phyloP scores from a whole-genome alignment of 2,888 invertebrate genomes.

The Leptinotarsa juncta region DNA sequence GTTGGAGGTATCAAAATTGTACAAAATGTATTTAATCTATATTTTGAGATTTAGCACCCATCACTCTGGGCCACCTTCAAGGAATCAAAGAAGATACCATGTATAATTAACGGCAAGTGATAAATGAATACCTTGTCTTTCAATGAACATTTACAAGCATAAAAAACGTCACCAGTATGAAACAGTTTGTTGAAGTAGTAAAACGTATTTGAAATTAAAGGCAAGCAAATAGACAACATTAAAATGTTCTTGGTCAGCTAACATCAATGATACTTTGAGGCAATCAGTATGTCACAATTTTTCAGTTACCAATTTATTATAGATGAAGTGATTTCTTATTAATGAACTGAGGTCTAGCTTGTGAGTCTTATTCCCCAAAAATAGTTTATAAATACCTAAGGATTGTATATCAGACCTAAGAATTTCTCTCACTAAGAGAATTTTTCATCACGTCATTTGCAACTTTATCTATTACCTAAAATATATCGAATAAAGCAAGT shows the following conservation, averaged over 20 bases:
- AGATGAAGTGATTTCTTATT: too few species aligned
- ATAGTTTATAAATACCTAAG: not conserved
- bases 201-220: too few species aligned
- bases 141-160: not conserved
- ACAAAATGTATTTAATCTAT: too few species aligned
- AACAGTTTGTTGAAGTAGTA: not conserved
- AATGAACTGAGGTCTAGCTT: too few species aligned
- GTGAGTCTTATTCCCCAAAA: too few species aligned
- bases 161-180: not conserved
- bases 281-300: not conserved
- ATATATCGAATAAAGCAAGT: slow-evolving; percentile 14
- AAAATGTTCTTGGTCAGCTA: not conserved
- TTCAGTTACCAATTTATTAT: not conserved
- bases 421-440: not conserved
- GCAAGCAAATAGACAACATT: not conserved
- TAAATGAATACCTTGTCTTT: not conserved
- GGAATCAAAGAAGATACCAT: not conserved
- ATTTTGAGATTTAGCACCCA: too few species aligned
- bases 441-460: slow-evolving; percentile 8
- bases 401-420: not conserved
- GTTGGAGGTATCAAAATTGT: too few species aligned
- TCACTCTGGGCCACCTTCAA: too few species aligned
- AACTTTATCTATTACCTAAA: not conserved
- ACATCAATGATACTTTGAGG: not conserved
- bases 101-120: not conserved